Base-by-base conservation (phyloP, 2,888 invertebrate species). In the Mamestra brassicae region DNA sequence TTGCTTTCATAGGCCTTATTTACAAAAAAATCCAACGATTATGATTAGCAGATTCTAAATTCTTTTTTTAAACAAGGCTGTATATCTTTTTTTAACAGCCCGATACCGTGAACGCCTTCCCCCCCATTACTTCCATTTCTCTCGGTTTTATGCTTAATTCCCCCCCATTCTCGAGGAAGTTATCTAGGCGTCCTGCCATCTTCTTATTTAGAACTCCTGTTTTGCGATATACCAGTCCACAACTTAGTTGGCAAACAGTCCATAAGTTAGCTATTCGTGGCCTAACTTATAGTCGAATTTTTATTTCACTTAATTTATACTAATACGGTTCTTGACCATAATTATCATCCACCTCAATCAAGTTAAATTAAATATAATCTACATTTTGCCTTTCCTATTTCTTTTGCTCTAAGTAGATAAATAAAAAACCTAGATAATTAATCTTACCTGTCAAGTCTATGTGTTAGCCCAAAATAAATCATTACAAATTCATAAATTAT, bases 401-500 rank as follows among this genome's bases (percentile, higher is more conserved):
- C 11, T 62, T 68, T 52, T 45, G 5, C 6, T 50, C 8, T 26
- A 55, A 38, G 34, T n/a, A 52, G 4, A 38, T 70, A 61, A 52
- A 64, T 55, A 58, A 75, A 62, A 70, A 67, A 65, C 17, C 11
- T 42, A 26, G 1, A 54, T 6, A 34, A 67, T 74, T n/a, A 42
- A 72, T 80, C 36, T 58, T 4, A 11, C 15, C 54, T 80, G 65
- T 67, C 69, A 81, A 50, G 8, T 60, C 13, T 8, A 26, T 17
- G 3, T 42, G 36, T 57, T 13, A 38, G 6, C 7, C 13, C 8
- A 70, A 74, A 75, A 65, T 63, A 76, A 61, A 67, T 45, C 11
- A 75, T 45, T 34, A 38, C 47, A n/a, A 68, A 54, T 55, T 50
- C 50, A 76, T 58, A 65, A 54, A 69, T 66, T 65, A 81, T 80